Percentiles rank a stretch among this genome's conserved stretches.
phyloP scores from a whole-genome alignment of 2,797 vertebrate species.

The Rhinatrema bivittatum region DNA sequence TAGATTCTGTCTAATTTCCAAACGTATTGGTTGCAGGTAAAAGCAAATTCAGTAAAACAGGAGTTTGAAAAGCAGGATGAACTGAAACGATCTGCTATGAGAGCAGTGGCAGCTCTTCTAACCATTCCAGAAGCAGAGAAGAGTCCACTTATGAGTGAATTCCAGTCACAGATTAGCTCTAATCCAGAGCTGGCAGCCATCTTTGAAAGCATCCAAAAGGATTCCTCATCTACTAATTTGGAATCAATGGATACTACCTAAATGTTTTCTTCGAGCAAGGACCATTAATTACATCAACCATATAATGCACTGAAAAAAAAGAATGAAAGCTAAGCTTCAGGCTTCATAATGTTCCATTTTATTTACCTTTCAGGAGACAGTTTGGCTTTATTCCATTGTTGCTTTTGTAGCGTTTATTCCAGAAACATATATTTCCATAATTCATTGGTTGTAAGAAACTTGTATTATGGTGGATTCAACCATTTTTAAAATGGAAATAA shows the following conservation, averaged over 20 bases:
- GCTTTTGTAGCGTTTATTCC: slow-evolving; percentile 72
- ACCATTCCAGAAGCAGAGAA: slow-evolving; percentile 98
- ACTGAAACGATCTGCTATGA: slow-evolving; percentile 94
- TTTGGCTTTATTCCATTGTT: slow-evolving; percentile 71
- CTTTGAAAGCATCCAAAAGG: slow-evolving; percentile 97
- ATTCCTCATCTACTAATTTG: slow-evolving; percentile 93
- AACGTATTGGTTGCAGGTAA: too few relatives aligned
- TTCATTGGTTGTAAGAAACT: slow-evolving; percentile 59
- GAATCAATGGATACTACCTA: slow-evolving; percentile 99
- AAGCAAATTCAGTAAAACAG: slow-evolving; percentile 96
- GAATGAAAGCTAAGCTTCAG: slow-evolving; percentile 60
- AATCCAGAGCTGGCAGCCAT: slow-evolving; percentile 97
- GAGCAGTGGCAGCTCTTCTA: slow-evolving; percentile 88
- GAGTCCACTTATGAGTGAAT: slow-evolving; percentile 96
- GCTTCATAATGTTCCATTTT: slow-evolving; percentile 73
- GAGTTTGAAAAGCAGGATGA: slow-evolving; percentile 98
- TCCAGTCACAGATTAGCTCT: slow-evolving; percentile 97
- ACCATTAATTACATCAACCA: slow-evolving; percentile 74
- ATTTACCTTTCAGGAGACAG: slow-evolving; percentile 60
- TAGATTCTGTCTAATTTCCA: too few relatives aligned
- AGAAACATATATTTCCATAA: slow-evolving; percentile 64
- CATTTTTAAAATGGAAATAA: slow-evolving; percentile 65
- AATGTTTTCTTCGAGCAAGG: slow-evolving; percentile 52
- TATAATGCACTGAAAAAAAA: slow-evolving; percentile 85
- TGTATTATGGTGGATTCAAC: slow-evolving; percentile 56